phyloP scores from a whole-genome alignment of 1,140 invertebrate species.

The Onthophagus taurus region DNA sequence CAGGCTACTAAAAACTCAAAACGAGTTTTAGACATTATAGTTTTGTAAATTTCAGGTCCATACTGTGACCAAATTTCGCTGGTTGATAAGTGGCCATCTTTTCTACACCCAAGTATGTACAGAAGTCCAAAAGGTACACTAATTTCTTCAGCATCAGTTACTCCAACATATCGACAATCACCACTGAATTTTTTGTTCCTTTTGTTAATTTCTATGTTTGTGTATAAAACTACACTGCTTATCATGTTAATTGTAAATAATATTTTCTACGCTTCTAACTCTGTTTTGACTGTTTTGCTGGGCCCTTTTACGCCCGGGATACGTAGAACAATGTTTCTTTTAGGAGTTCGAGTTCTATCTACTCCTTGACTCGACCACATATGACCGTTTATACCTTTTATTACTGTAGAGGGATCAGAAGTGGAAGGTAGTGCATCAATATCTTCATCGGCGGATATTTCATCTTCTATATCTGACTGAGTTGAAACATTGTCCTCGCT shows the following conservation, averaged over 20 bases:
- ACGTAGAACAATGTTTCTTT: no score
- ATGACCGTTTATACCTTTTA: no score
- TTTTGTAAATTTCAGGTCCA: not conserved
- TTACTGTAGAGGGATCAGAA: no score
- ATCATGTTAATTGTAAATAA: not conserved
- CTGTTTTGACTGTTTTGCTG: not conserved
- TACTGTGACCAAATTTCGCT: not conserved
- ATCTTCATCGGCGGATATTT: no score
- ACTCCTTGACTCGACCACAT: no score
- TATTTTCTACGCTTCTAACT: not conserved
- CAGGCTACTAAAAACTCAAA: constrained; percentile 1
- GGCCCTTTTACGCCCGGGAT: no score
- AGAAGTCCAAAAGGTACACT: not conserved
- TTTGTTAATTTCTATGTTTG: not conserved
- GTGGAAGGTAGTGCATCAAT: no score
- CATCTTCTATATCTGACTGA: no score
- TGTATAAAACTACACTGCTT: not conserved
- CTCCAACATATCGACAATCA: no score
- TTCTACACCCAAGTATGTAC: not conserved
- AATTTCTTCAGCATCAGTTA: not conserved
- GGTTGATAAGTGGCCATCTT: not conserved
- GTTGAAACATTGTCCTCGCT: no score
- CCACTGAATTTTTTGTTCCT: constrained; percentile 1
- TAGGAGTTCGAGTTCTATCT: no score
- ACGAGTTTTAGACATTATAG: not conserved